Percentiles rank a stretch among this genome's conserved stretches.
phyloP scores from a whole-genome alignment of 2,113 vertebrate species.

The Gallinago undulata region DNA sequence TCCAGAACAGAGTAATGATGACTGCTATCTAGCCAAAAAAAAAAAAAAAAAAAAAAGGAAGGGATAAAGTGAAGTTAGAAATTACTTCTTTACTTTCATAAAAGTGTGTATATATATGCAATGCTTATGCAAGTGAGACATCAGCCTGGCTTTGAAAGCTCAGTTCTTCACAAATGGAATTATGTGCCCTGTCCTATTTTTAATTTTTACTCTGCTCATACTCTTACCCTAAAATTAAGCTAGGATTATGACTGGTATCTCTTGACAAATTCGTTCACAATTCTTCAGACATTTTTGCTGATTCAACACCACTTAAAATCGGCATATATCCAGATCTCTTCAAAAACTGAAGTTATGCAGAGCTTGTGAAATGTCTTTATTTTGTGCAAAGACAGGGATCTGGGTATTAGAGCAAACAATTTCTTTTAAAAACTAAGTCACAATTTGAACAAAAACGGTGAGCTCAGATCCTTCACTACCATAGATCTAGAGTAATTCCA shows the following conservation, averaged over 20 bases:
- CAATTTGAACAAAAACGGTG: not conserved
- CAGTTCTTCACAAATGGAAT: not conserved
- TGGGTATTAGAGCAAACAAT: not conserved
- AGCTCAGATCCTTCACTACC: not conserved
- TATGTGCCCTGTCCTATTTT: not conserved
- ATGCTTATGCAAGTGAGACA: not conserved
- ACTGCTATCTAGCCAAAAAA: not conserved
- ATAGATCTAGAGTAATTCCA: not conserved
- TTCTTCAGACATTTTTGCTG: conserved; percentile 19
- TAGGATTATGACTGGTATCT: not conserved
- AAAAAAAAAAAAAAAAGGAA: not conserved
- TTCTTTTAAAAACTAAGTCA: not conserved
- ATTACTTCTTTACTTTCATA: not conserved
- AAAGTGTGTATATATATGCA: not conserved
- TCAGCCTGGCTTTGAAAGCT: not conserved
- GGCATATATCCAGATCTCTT: not conserved
- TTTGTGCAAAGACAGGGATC: not conserved
- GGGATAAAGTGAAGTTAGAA: not conserved
- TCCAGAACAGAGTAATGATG: not conserved
- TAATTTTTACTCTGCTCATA: not conserved
- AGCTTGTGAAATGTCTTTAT: not conserved
- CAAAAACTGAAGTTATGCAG: not conserved
- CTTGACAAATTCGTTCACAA: not conserved
- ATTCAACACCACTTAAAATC: not conserved
- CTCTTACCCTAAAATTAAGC: not conserved